A percentile compares a stretch with the other conserved stretches of the same genome.
Conservation (phyloP, 2,888 invertebrate species). For the Conchocele bisecta region DNA sequence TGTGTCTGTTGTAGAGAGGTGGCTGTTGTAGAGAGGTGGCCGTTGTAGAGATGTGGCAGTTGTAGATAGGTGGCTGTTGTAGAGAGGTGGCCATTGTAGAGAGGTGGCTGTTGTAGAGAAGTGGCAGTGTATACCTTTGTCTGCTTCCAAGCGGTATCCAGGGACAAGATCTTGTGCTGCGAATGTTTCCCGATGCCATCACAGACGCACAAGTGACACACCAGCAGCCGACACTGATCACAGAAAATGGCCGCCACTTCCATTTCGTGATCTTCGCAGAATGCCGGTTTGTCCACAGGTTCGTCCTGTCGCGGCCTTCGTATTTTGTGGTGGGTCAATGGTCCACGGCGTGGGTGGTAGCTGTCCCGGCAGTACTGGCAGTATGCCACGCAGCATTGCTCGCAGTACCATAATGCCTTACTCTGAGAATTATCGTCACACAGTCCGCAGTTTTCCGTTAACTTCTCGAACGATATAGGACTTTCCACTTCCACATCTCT, state of each 20-base stretch:
- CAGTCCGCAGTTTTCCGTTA: slow-evolving; percentile 70
- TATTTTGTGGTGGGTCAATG: slow-evolving; percentile 71
- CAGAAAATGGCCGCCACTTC: slow-evolving; percentile 77
- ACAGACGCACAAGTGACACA: slow-evolving; percentile 80
- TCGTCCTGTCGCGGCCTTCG: slow-evolving; percentile 55
- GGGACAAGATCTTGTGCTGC: slow-evolving; percentile 76
- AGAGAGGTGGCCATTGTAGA: too few relatives aligned
- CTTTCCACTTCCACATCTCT: slow-evolving; percentile 15
- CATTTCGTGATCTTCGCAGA: slow-evolving; percentile 72
- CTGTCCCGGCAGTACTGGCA: slow-evolving; percentile 75
- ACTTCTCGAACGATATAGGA: slow-evolving; percentile 33
- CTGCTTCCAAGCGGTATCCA: slow-evolving; percentile 75
- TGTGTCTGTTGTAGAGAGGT: too few relatives aligned
- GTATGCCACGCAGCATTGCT: slow-evolving; percentile 78
- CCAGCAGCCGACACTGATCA: slow-evolving; percentile 74
- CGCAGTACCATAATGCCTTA: slow-evolving; percentile 75
- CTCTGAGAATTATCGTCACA: slow-evolving; percentile 69
- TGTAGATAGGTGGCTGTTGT: too few relatives aligned
- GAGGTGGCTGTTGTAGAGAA: too few relatives aligned
- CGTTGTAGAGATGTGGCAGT: too few relatives aligned
- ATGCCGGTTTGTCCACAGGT: slow-evolving; percentile 56
- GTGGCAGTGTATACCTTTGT: too few relatives aligned
- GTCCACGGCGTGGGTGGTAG: slow-evolving; percentile 76
- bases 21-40: too few relatives aligned
- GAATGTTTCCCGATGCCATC: slow-evolving; percentile 78